Percentiles rank a stretch among this genome's conserved stretches.
phyloP scores from a whole-genome alignment of 1,140 invertebrate species.

The Hypothenemus hampei region DNA sequence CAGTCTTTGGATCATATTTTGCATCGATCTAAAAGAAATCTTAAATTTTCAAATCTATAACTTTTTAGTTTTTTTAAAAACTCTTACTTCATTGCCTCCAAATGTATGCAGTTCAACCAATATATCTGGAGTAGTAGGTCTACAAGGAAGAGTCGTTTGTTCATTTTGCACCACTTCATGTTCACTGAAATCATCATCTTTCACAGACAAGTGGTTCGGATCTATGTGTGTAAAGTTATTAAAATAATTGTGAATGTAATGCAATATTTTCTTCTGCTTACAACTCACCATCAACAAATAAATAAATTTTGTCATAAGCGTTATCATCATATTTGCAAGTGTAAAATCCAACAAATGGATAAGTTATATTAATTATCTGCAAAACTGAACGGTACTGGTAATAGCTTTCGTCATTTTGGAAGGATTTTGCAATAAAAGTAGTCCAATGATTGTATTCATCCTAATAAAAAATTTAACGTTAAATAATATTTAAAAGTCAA shows the following conservation, averaged over 20 bases:
- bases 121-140: conserved; percentile 60
- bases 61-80: conserved; percentile 2
- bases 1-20: conserved; percentile 56
- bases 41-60: conserved; percentile 28
- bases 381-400: conserved; percentile 46
- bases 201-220: conserved; percentile 49
- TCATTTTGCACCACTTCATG: conserved; percentile 44
- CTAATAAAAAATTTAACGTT: no score
- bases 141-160: conserved; percentile 53
- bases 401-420: conserved; percentile 47
- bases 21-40: conserved; percentile 43
- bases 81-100: conserved; percentile 36
- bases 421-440: conserved; percentile 42
- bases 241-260: no score
- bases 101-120: conserved; percentile 51
- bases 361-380: conserved; percentile 44
- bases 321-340: conserved; percentile 39
- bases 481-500: no score
- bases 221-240: no score
- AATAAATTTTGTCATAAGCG: conserved; percentile 53
- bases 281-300: conserved; percentile 61
- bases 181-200: conserved; percentile 42
- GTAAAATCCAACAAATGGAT: conserved; percentile 39
- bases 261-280: neutral
- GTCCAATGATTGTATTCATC: conserved; percentile 47